Percentiles rank a stretch among this genome's conserved stretches.
These are phyloP conservation scores for Hipparchia semele DNA, from an alignment of 2,888 invertebrate species.

Conservation along the genomic window DNA sequence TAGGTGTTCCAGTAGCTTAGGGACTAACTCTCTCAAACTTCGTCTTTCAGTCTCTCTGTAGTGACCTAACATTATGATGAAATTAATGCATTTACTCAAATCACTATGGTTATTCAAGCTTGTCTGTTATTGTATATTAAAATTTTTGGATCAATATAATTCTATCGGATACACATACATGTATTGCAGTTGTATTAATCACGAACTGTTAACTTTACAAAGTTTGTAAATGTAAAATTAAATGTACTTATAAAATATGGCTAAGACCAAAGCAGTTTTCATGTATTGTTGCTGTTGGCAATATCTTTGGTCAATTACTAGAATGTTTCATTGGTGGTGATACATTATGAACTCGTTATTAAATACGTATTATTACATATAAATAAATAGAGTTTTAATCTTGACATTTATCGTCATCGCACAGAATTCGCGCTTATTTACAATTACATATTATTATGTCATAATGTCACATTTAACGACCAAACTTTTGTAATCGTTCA, in stretches of 20 bases:
- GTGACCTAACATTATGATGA: conserved; percentile 49
- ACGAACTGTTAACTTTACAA: conserved; percentile 46
- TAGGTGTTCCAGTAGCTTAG: conserved; percentile 75
- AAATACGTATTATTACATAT: conserved; percentile 56
- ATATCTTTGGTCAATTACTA: conserved; percentile 82
- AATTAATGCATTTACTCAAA: conserved; percentile 64
- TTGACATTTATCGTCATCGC: conserved; percentile 47
- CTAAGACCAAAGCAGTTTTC: conserved; percentile 76
- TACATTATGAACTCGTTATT: conserved; percentile 67
- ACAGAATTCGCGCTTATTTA: conserved; percentile 40
- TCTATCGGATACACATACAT: conserved; percentile 25
- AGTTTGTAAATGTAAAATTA: conserved; percentile 59
- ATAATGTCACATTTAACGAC: conserved; percentile 25
- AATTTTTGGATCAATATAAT: conserved; percentile 56
- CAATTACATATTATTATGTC: conserved; percentile 15
- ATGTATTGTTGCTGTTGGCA: conserved; percentile 75
- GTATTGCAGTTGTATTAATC: conserved; percentile 28
- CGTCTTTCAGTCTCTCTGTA: conserved; percentile 57
- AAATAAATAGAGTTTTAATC: conserved; percentile 64
- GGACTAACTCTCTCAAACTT: conserved; percentile 38
- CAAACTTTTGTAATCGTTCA: conserved; percentile 28
- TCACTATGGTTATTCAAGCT: conserved; percentile 57
- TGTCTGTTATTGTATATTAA: conserved; percentile 62
- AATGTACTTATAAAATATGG: conserved; percentile 66
- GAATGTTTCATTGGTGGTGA: conserved; percentile 71